Evolutionary conservation across 2,888 invertebrate species (phyloP).

Genomic region (Polyommatus iphigenia): DNA sequence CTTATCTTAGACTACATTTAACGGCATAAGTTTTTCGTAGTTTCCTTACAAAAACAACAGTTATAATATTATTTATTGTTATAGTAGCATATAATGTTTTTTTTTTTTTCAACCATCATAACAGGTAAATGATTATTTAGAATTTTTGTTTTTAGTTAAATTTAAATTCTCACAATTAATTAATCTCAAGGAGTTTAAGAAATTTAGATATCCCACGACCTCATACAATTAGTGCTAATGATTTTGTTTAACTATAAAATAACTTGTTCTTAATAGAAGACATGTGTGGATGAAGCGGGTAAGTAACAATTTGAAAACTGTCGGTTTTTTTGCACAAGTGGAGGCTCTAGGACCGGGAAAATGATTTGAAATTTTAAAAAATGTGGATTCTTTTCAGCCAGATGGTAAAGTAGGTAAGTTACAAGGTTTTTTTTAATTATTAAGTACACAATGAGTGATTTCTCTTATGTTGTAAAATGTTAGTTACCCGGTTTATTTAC

Average conservation of each 20-base stretch:
- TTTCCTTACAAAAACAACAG: neutral
- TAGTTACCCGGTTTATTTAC: too few relatives aligned
- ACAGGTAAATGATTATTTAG: neutral
- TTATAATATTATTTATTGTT: neutral
- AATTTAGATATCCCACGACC: constrained; percentile 28
- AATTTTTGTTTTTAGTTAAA: neutral
- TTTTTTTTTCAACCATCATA: neutral
- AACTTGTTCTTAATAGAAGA: constrained; percentile 11
- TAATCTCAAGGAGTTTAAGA: constrained; percentile 24
- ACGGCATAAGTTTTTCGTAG: neutral
- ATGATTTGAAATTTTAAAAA: too few relatives aligned
- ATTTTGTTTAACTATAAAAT: constrained; percentile 28
- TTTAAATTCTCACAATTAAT: constrained; percentile 19
- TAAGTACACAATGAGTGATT: too few relatives aligned
- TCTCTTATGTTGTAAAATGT: too few relatives aligned
- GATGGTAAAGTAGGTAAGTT: too few relatives aligned
- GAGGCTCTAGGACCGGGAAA: too few relatives aligned
- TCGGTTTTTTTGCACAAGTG: too few relatives aligned
- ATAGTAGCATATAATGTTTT: neutral
- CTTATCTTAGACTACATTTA: neutral
- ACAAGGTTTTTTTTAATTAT: too few relatives aligned
- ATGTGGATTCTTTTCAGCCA: too few relatives aligned
- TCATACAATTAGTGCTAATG: constrained; percentile 12
- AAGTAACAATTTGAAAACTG: too few relatives aligned
- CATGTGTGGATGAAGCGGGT: too few relatives aligned